Evolutionary conservation across 2,888 invertebrate genomes (phyloP).

Genomic region (Hylaea fasciaria): DNA sequence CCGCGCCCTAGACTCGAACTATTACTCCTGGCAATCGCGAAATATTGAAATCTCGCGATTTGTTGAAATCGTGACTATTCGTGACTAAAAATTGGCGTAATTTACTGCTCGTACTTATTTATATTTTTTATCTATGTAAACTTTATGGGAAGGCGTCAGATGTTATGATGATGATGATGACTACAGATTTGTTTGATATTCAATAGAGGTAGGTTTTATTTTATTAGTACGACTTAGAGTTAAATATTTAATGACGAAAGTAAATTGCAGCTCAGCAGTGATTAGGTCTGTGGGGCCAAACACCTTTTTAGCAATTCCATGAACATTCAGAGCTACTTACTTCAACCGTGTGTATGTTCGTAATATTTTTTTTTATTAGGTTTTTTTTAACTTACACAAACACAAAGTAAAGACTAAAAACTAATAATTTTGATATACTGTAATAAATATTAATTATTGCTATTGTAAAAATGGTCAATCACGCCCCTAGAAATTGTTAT

Average conservation of each 20-base stretch:
- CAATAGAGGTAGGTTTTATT: constrained; percentile 11
- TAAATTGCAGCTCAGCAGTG: neutral
- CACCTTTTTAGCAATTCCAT: too few relatives aligned
- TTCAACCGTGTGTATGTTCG: too few relatives aligned
- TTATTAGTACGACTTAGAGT: constrained; percentile 1
- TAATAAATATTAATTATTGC: too few relatives aligned
- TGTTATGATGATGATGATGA: constrained; percentile 19
- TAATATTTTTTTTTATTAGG: too few relatives aligned
- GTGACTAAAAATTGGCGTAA: constrained; percentile 27
- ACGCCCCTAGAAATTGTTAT: too few relatives aligned
- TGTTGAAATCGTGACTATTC: constrained; percentile 24
- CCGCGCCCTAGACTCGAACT: constrained; percentile 71
- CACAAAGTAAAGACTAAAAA: too few relatives aligned
- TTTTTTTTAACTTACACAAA: too few relatives aligned
- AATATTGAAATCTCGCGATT: constrained; percentile 22
- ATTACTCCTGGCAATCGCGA: constrained; percentile 40
- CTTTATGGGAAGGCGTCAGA: constrained; percentile 3
- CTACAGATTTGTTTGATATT: constrained; percentile 13
- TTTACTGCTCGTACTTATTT: constrained; percentile 6
- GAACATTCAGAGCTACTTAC: too few relatives aligned
- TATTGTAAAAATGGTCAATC: too few relatives aligned
- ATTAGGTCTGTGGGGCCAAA: neutral
- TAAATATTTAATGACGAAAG: constrained; percentile 2
- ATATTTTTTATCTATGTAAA: constrained; percentile 1
- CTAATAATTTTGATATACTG: too few relatives aligned